A percentile compares a stretch with the other conserved stretches of the same genome.
Conservation (phyloP, 2,113 vertebrate species). For the Charina bottae region DNA sequence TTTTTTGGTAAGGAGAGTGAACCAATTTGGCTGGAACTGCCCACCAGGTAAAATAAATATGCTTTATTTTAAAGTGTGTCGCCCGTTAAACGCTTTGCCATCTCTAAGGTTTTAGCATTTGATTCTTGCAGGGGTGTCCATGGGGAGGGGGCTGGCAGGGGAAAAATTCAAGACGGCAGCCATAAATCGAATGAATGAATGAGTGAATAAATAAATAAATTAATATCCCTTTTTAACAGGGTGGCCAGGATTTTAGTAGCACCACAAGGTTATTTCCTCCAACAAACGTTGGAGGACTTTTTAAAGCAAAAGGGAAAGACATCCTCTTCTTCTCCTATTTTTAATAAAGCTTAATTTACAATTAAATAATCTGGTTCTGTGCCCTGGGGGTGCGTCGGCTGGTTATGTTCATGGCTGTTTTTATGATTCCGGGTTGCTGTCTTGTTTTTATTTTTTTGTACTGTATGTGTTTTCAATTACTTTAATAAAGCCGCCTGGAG, state of each 20-base stretch:
- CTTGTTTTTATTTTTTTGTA: too few relatives aligned
- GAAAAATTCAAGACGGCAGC: background rate
- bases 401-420: background rate
- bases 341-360: background rate
- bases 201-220: too few relatives aligned
- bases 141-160: background rate
- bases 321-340: background rate
- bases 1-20: background rate
- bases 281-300: too few relatives aligned
- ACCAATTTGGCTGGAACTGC: background rate
- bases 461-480: background rate
- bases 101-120: accelerated
- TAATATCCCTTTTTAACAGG: background rate
- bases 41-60: too few relatives aligned
- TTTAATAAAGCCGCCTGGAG: background rate
- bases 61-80: background rate
- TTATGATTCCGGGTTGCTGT: background rate
- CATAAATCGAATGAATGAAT: background rate
- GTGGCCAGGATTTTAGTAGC: too few relatives aligned
- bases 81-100: too few relatives aligned
- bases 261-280: too few relatives aligned
- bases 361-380: background rate
- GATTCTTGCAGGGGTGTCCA: background rate
- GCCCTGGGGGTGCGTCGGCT: background rate
- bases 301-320: too few relatives aligned